Base-by-base conservation (phyloP, 2,113 vertebrate genomes). In the Progne subis region DNA sequence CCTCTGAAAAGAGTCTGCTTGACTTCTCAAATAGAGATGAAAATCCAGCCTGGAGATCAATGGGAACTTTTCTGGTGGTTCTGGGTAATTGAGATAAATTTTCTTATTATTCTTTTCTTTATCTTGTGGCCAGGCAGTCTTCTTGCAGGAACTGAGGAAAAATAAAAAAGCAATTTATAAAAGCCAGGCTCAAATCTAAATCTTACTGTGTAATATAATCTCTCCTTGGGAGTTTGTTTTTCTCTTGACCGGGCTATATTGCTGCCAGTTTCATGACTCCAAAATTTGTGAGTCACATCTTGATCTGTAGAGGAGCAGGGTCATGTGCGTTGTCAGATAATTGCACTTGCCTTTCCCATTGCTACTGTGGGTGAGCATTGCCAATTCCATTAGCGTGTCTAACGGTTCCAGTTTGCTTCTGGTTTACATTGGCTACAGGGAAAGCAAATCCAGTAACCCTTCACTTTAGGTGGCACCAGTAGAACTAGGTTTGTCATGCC, bases 1-100 rank as follows among this genome's bases (percentile, higher is more conserved):
- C 78, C 59, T 96, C 82, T 88, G 79, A 95, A 61, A 90, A 95
- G 82, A 93, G 12, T 85, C 90, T 95, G 47, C 63, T 92, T 84
- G 86, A 71, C 76, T 94, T 87, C 65, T 95, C 86, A 93, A 90
- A 88, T 3, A 70, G 47, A 64, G 46, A 86, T 85, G 92, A 96
- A 94, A 96, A 95, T 57, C 24, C 88, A 80, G 70, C 39, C 52
- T 92, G 60, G 77, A 95, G 59, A 79, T n/a, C 39, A 71, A 50
- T 19, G 6, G 61, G 56, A 96, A 83, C 41, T 64, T 64, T 78
- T 47, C 50, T 89, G 44, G 39, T 90, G 88, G 59, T 55, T 91
- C 82, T 89, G 55, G 46, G 24, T 92, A 88, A 96, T 79, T 65
- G 65, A 55, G 91, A 94, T 84, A 59, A 50, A 50, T 71, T 86